Percentiles rank a stretch among this genome's conserved stretches.
Conservation (phyloP, 1,140 invertebrate genomes). For the Drosophila melanogaster region Release_6_plus_ISO1_MT NT_033777.3:16769001-16769500, state of each 20-base stretch:
- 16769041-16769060: conserved; percentile 79
- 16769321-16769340: conserved; percentile 81
- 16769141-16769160: conserved; percentile 43
- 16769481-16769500: conserved; percentile 59
- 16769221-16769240: conserved; percentile 27
- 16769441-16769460: conserved; percentile 80
- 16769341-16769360: conserved; percentile 74
- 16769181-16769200: conserved; percentile 41
- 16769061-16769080: conserved; percentile 61
- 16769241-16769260: conserved; percentile 63
- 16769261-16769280: conserved; percentile 75
- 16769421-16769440: conserved; percentile 71
- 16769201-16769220: conserved; percentile 50
- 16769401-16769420: conserved; percentile 41
- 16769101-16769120: conserved; percentile 57
- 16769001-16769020: conserved; percentile 34
- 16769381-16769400: conserved; percentile 36
- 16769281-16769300: conserved; percentile 73
- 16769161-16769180: conserved; percentile 37
- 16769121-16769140: conserved; percentile 67
- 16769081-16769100: conserved; percentile 57
- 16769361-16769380: conserved; percentile 28
- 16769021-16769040: conserved; percentile 46
- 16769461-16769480: conserved; percentile 79
- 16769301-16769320: conserved; percentile 77